Evolutionary conservation across 1,140 invertebrate genomes (phyloP).

Genomic region (Macrocentrus cingulum): DNA sequence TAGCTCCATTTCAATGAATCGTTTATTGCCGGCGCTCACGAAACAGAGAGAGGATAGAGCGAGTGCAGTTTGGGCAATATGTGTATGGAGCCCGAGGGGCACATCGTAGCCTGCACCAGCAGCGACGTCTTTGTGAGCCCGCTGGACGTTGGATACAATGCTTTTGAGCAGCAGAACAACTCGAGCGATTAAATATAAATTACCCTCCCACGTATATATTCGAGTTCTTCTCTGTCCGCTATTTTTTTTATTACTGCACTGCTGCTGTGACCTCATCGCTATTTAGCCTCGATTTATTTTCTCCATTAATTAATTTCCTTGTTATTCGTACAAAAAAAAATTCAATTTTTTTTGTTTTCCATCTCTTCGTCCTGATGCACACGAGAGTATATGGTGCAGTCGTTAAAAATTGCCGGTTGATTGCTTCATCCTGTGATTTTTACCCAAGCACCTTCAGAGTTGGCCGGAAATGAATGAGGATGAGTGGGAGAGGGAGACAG

Average conservation of each 20-base stretch:
- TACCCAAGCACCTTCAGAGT: background rate
- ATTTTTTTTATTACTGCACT: background rate
- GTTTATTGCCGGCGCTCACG: slow-evolving; percentile 11
- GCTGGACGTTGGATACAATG: slow-evolving; percentile 4
- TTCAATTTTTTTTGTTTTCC: background rate
- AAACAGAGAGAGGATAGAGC: too few species aligned
- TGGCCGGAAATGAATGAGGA: slow-evolving; percentile 21
- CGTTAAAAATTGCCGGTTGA: slow-evolving; percentile 17
- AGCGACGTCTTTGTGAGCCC: slow-evolving; percentile 6
- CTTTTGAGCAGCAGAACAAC: slow-evolving; percentile 11
- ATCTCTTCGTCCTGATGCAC: too few species aligned
- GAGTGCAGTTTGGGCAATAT: background rate
- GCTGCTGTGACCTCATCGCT: too few species aligned
- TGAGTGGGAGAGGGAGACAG: slow-evolving; percentile 6
- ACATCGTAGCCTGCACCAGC: background rate
- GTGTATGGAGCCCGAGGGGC: slow-evolving; percentile 4
- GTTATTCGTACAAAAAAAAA: too few species aligned
- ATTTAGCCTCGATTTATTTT: too few species aligned
- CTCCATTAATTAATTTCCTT: background rate
- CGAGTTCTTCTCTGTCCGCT: background rate
- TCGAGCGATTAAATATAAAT: slow-evolving; percentile 19
- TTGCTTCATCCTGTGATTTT: slow-evolving; percentile 18
- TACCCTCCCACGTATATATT: background rate
- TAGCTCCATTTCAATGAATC: slow-evolving; percentile 17
- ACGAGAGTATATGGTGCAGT: too few species aligned